These are phyloP conservation scores for Apotomis capreana DNA, from an alignment of 2,888 invertebrate species.

Conservation along the genomic window DNA sequence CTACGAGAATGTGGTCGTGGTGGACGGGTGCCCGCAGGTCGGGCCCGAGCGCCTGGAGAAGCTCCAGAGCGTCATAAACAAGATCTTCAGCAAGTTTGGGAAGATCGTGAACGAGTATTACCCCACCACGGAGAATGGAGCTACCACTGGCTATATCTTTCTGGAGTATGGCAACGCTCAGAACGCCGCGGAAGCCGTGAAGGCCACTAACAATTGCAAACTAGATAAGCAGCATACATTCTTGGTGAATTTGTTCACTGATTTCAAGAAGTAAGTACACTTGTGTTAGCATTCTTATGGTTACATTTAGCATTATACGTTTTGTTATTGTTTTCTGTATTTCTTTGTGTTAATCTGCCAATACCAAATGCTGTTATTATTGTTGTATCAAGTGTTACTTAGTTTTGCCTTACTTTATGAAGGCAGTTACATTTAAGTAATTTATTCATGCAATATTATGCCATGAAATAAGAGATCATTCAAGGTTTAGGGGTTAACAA, in stretches of 20 bases:
- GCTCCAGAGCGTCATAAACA: constrained; percentile 94
- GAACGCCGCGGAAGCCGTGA: constrained; percentile 94
- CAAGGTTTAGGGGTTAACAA: not conserved
- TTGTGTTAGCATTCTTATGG: constrained; percentile 4
- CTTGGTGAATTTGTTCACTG: constrained; percentile 96
- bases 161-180: constrained; percentile 93
- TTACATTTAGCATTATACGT: not conserved
- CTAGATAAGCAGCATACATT: constrained; percentile 98
- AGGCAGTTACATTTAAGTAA: no score
- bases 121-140: constrained; percentile 91
- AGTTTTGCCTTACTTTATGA: no score
- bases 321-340: constrained; percentile 15
- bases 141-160: constrained; percentile 96
- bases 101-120: constrained; percentile 94
- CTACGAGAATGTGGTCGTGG: constrained; percentile 97
- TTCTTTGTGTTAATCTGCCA: not conserved
- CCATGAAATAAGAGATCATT: no score
- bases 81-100: constrained; percentile 94
- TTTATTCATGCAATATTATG: no score
- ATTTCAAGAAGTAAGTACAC: constrained; percentile 93
- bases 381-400: not conserved
- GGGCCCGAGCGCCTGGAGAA: constrained; percentile 96
- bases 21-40: constrained; percentile 98
- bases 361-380: not conserved
- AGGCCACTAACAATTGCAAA: constrained; percentile 94